These are phyloP conservation scores for Heliconius ethilla DNA, from an alignment of 2,888 invertebrate species.

Conservation along the genomic window DNA sequence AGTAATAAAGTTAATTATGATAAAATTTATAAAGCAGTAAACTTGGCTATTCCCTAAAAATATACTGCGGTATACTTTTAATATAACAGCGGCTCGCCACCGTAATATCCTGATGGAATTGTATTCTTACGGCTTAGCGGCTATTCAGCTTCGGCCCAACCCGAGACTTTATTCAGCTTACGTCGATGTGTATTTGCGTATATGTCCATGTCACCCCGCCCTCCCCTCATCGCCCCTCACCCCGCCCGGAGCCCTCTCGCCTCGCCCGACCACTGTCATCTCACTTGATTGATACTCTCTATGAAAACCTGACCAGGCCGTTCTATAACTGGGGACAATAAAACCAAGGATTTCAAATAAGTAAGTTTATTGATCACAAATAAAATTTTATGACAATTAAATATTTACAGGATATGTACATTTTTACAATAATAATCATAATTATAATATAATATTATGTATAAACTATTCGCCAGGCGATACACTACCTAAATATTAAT, in stretches of 20 bases:
- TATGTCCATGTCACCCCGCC: constrained; percentile 27
- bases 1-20: background rate
- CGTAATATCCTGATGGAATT: constrained; percentile 35
- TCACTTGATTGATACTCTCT: constrained; percentile 39
- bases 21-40: constrained; percentile 7
- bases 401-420: constrained; percentile 82
- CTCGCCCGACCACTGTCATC: constrained; percentile 27
- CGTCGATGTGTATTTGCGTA: constrained; percentile 38
- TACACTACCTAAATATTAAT: constrained; percentile 69
- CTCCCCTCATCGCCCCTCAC: background rate
- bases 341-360: constrained; percentile 32
- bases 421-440: constrained; percentile 62
- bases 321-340: constrained; percentile 8
- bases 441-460: constrained; percentile 47
- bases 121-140: constrained; percentile 35
- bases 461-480: constrained; percentile 73
- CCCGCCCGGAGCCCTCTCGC: background rate
- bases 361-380: constrained; percentile 36
- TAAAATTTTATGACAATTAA: constrained; percentile 65
- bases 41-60: background rate
- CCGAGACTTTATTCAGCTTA: constrained; percentile 31
- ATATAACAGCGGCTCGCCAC: constrained; percentile 17
- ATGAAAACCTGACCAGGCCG: constrained; percentile 22
- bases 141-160: constrained; percentile 28
- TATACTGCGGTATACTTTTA: constrained; percentile 21